A percentile compares a stretch with the other conserved stretches of the same genome.
These are phyloP conservation scores for Luehdorfia chinensis DNA, from an alignment of 1,140 invertebrate species.

Conservation along the genomic window DNA sequence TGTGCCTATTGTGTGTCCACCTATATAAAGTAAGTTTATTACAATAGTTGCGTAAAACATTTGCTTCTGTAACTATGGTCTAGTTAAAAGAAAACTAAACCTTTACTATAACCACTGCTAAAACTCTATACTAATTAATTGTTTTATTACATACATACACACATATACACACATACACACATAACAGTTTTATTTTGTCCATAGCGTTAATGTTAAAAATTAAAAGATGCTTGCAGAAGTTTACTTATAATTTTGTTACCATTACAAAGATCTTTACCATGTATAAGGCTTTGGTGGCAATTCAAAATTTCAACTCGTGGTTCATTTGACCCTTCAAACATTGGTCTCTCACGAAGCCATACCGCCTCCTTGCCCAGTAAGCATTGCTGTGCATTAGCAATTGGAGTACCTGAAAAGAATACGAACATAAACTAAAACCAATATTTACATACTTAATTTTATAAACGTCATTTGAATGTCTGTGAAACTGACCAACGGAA, in stretches of 20 bases:
- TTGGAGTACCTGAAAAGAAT: slow-evolving; percentile 45
- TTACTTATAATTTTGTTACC: no score
- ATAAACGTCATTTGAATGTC: not conserved
- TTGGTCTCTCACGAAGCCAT: slow-evolving; percentile 62
- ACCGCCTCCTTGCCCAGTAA: slow-evolving; percentile 66
- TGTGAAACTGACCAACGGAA: slow-evolving; percentile 42
- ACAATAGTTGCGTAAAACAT: slow-evolving; percentile 4
- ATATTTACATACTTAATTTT: not conserved
- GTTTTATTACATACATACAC: no score
- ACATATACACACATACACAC: no score
- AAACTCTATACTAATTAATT: no score
- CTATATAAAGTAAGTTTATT: slow-evolving; percentile 28
- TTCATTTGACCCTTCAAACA: slow-evolving; percentile 63
- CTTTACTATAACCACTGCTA: no score
- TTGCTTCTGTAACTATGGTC: slow-evolving; percentile 2
- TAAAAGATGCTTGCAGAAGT: no score
- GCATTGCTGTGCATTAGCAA: slow-evolving; percentile 64
- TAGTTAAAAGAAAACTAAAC: no score
- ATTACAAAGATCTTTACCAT: no score
- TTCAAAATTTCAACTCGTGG: slow-evolving; percentile 69
- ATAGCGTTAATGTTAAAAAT: no score
- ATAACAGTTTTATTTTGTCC: no score
- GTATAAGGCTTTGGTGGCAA: slow-evolving; percentile 65
- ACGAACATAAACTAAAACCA: not conserved
- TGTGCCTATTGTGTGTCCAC: slow-evolving; percentile 58